Evolutionary conservation across 2,888 invertebrate species (phyloP), one percentile per base, ranked within the genome.

Genomic region (Nemurella pictetii): DNA sequence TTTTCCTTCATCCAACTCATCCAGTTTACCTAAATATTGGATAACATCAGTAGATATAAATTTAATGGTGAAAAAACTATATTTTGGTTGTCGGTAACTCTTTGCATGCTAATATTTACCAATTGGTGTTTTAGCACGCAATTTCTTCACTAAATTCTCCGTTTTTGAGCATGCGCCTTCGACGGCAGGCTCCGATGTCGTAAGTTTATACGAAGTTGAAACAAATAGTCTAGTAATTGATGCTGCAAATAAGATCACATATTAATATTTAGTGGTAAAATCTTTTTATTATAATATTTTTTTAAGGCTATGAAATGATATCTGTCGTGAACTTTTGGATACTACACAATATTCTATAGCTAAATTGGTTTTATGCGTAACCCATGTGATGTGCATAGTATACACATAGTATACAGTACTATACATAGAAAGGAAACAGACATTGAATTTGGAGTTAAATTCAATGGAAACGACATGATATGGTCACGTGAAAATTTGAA

Each of bases 1-100:
- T 87, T 93, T 92, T 9, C 93, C 92, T 88, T 91, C 91, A 73
- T 94, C 92, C 85, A 95, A 92, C 89, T 96, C 96, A 86, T 97
- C 96, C 86, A 98, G 91, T 90, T 95, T 95, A 36, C 93, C 94
- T 89, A 94, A 27, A 25, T 4, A 25, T 55, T 26, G 36, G 1
- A 73, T 5, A 32, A 26, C 3, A 81, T n/a, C n/a, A 80, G 27
- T 4, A 30, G 15, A 28, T 82, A 7, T 55, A 26, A 12, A 73
- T 5, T 26, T 72, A 25, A 20, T n/a, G n/a, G 5, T 28, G 12
- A 29, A n/a, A 26, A 9, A 28, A 83, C n/a, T 35, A 26, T 36
- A 15, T 12, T 9, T 32, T 5, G 12, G 0, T 7, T 27, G 26
- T 9, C 9, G 82, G 26, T 77, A 26, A 77, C 4, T 29, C n/a